Evolutionary conservation across 2,888 invertebrate species (phyloP).

Genomic region (Drosophila austrosaltans): DNA sequence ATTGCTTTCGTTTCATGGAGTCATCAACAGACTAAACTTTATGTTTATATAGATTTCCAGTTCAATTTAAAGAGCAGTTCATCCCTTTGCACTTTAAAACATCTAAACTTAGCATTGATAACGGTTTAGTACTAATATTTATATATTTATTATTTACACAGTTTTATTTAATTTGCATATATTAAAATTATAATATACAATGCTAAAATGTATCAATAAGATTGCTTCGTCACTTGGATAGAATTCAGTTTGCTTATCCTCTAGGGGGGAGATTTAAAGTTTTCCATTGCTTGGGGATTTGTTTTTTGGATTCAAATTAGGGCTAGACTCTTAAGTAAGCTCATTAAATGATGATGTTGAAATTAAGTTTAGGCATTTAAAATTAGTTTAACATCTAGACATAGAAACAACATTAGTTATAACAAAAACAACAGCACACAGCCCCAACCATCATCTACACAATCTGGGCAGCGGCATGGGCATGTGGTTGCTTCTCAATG

Average conservation of each 20-base stretch:
- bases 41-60: neutral
- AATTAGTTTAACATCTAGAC: slow-evolving; percentile 63
- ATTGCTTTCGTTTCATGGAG: too few relatives aligned
- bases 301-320: slow-evolving; percentile 5
- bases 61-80: neutral
- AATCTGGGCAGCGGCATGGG: slow-evolving; percentile 56
- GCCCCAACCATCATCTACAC: slow-evolving; percentile 54
- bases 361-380: slow-evolving; percentile 59
- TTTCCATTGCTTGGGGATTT: neutral
- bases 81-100: neutral
- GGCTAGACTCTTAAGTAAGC: slow-evolving; percentile 43
- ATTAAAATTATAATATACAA: slow-evolving; percentile 47
- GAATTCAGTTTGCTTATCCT: slow-evolving; percentile 6
- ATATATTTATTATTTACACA: slow-evolving; percentile 43
- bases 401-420: slow-evolving; percentile 37
- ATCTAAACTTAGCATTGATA: neutral
- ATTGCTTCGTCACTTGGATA: slow-evolving; percentile 20
- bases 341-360: slow-evolving; percentile 31
- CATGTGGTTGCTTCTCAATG: slow-evolving; percentile 66
- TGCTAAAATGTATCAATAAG: slow-evolving; percentile 25
- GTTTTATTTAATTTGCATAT: slow-evolving; percentile 37
- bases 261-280: neutral
- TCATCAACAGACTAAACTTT: neutral
- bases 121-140: neutral
- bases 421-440: slow-evolving; percentile 4